These are phyloP conservation scores for Lycaena phlaeas DNA, from an alignment of 2,888 invertebrate species.

Conservation along the genomic window DNA sequence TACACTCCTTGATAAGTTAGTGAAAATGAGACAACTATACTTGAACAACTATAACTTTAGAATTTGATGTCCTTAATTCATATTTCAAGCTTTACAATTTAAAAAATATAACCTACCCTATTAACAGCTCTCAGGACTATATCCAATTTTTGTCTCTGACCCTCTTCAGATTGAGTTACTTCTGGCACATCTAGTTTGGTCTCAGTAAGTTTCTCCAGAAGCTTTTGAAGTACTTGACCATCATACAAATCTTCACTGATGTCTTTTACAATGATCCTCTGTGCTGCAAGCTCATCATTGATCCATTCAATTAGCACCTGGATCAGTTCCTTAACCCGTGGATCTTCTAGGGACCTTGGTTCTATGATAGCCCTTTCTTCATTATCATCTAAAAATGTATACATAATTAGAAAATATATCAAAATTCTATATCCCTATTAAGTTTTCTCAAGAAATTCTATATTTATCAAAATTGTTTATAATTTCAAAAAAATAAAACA, in stretches of 20 bases:
- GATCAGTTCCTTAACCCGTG: slow-evolving; percentile 87
- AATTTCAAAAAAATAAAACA: no score
- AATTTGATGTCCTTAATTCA: no score
- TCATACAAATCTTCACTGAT: slow-evolving; percentile 98
- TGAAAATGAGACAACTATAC: no score
- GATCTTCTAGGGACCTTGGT: slow-evolving; percentile 88
- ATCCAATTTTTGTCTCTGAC: slow-evolving; percentile 94
- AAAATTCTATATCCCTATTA: no score
- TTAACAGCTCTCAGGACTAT: slow-evolving; percentile 92
- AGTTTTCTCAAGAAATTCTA: no score
- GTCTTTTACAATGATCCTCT: slow-evolving; percentile 97
- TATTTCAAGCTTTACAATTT: no score
- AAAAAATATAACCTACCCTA: slow-evolving; percentile 75
- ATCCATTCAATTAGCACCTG: slow-evolving; percentile 97
- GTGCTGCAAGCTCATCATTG: slow-evolving; percentile 96
- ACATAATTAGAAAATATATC: no score
- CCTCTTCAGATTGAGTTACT: slow-evolving; percentile 98
- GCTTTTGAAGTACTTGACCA: slow-evolving; percentile 86
- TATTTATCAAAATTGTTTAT: no score
- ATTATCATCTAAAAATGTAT: slow-evolving; percentile 83
- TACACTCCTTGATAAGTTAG: no score
- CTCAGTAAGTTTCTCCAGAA: slow-evolving; percentile 87
- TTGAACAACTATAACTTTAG: no score
- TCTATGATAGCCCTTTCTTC: slow-evolving; percentile 98
- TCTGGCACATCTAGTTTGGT: slow-evolving; percentile 96